A percentile compares a stretch with the other conserved stretches of the same genome.
These are phyloP conservation scores for Rhingia rostrata DNA, from an alignment of 2,888 invertebrate species.

Conservation along the genomic window DNA sequence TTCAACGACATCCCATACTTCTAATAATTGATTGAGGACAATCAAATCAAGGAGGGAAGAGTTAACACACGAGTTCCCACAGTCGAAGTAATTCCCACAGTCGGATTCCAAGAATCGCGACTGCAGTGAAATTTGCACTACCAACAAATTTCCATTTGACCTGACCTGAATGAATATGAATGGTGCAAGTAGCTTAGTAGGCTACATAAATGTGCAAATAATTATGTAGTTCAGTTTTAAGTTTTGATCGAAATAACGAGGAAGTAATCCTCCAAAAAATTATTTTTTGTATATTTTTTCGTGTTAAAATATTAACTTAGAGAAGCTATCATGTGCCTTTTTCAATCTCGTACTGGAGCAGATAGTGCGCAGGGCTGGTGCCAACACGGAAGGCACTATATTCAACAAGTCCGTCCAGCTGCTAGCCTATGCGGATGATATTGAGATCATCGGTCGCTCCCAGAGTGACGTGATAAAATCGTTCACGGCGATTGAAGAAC, in stretches of 20 bases:
- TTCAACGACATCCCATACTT: slow-evolving; percentile 15
- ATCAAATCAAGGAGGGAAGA: slow-evolving; percentile 11
- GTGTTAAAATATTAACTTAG: slow-evolving; percentile 7
- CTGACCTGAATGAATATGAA: not conserved
- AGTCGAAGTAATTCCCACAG: not conserved
- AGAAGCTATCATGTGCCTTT: no score
- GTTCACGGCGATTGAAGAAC: no score
- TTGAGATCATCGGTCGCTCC: no score
- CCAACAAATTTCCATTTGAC: no score
- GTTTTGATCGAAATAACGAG: not conserved
- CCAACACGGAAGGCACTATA: no score
- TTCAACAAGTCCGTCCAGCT: no score
- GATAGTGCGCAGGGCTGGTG: no score
- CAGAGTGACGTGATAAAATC: no score
- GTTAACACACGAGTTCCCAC: slow-evolving; percentile 7
- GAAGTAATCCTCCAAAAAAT: not conserved
- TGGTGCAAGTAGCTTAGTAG: slow-evolving; percentile 1
- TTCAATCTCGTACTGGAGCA: no score
- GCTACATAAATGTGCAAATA: not conserved
- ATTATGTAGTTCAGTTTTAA: not conserved
- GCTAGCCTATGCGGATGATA: no score
- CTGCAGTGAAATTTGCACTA: no score
- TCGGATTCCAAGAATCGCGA: not conserved
- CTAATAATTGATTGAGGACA: slow-evolving; percentile 5
- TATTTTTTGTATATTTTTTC: not conserved